Conservation (phyloP, 1,140 invertebrate genomes). For the Vanessa atalanta region DNA sequence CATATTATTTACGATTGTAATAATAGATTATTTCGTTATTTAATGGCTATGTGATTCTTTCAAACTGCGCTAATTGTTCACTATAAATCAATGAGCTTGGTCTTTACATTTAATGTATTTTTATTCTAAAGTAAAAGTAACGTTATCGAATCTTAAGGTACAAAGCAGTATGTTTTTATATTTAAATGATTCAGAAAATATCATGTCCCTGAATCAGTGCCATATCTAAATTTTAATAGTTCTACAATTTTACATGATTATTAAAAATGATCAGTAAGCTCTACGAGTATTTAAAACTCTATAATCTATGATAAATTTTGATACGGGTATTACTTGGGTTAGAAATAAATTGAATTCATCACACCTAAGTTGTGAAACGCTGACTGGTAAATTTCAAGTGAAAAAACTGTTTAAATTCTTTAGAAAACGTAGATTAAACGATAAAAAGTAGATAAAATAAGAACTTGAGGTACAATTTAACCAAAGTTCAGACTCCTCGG, state of each 20-base stretch:
- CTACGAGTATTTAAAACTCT: too few species aligned
- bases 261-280: too few species aligned
- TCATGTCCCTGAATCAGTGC: too few species aligned
- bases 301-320: too few species aligned
- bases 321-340: too few species aligned
- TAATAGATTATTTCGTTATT: conserved; percentile 16
- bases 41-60: conserved; percentile 34
- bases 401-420: neutral
- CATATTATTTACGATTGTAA: conserved; percentile 19
- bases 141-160: too few species aligned
- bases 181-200: too few species aligned
- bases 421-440: neutral
- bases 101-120: conserved; percentile 3
- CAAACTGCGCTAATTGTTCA: conserved; percentile 32
- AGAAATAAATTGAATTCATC: neutral
- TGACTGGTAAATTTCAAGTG: neutral
- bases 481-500: conserved; percentile 6
- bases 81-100: conserved; percentile 33
- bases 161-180: too few species aligned
- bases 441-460: conserved; percentile 8
- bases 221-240: too few species aligned
- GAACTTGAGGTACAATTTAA: conserved; percentile 5
- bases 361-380: neutral
- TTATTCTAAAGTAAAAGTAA: neutral
- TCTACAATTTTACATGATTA: too few species aligned